Conservation (phyloP, 2,888 invertebrate genomes). For the Parelbella ahira region DNA sequence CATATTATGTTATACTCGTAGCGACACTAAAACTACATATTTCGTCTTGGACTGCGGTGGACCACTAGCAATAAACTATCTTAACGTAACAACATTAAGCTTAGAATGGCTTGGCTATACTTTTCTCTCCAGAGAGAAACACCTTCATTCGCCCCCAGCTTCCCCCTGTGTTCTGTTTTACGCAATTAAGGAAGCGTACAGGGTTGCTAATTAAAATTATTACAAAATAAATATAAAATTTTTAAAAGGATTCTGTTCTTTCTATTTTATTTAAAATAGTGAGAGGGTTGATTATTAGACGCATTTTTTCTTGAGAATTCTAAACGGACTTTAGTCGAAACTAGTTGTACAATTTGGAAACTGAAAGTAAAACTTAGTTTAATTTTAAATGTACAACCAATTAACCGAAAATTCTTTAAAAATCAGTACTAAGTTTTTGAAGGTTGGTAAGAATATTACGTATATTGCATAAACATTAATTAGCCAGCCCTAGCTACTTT, state of each 20-base stretch:
- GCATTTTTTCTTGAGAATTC: too few species aligned
- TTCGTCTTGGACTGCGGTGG: slow-evolving; percentile 37
- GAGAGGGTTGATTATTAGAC: too few species aligned
- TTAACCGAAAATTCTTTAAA: too few species aligned
- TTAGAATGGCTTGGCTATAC: slow-evolving; percentile 8
- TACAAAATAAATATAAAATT: background rate
- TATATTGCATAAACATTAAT: too few species aligned
- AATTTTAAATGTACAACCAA: too few species aligned
- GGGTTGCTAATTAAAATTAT: background rate
- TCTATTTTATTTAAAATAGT: too few species aligned
- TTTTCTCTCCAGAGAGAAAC: slow-evolving; percentile 37
- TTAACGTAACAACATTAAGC: slow-evolving; percentile 24
- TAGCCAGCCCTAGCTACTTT: slow-evolving; percentile 33
- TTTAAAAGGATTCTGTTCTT: background rate
- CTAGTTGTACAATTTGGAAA: too few species aligned
- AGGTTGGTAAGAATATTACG: too few species aligned
- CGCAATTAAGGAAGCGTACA: slow-evolving; percentile 45
- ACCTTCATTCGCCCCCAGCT: slow-evolving; percentile 53
- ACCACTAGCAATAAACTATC: slow-evolving; percentile 4
- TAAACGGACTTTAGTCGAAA: too few species aligned
- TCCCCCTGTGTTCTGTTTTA: slow-evolving; percentile 36
- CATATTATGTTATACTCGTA: slow-evolving; percentile 19
- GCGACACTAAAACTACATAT: slow-evolving; percentile 61
- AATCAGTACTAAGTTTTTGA: too few species aligned
- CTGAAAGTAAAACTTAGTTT: too few species aligned